Conservation (phyloP, 2,797 vertebrate genomes). For the Anolis apletophallus region DNA sequence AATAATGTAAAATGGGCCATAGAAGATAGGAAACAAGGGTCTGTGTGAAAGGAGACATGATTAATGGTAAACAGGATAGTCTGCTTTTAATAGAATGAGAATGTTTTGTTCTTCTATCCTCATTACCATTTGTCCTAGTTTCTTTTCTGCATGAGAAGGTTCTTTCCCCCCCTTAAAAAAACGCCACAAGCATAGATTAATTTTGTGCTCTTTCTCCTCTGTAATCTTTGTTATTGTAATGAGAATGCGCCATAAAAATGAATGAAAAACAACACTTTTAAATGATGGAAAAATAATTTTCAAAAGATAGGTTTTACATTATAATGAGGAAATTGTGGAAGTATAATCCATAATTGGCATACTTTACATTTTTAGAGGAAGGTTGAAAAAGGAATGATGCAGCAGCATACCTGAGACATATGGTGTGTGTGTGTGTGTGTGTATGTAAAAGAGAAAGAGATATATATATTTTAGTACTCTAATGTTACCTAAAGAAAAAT, state of each 20-base stretch:
- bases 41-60: background rate
- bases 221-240: slow-evolving; percentile 24
- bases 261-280: slow-evolving; percentile 8
- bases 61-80: slow-evolving; percentile 12
- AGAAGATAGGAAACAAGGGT: background rate
- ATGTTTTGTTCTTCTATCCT: background rate
- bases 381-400: background rate
- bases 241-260: background rate
- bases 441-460: background rate
- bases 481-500: background rate
- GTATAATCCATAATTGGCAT: background rate
- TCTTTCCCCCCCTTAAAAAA: background rate
- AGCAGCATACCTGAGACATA: background rate
- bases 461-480: background rate
- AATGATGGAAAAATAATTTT: background rate
- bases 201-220: background rate
- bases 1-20: background rate
- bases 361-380: background rate
- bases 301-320: background rate
- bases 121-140: slow-evolving; percentile 1
- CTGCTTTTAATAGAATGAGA: slow-evolving; percentile 16
- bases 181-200: slow-evolving; percentile 1
- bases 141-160: background rate
- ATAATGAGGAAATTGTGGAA: slow-evolving; percentile 12
- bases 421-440: background rate